Base-by-base conservation (phyloP, 2,113 vertebrate genomes). In the Dendrocopos noguchii region DNA sequence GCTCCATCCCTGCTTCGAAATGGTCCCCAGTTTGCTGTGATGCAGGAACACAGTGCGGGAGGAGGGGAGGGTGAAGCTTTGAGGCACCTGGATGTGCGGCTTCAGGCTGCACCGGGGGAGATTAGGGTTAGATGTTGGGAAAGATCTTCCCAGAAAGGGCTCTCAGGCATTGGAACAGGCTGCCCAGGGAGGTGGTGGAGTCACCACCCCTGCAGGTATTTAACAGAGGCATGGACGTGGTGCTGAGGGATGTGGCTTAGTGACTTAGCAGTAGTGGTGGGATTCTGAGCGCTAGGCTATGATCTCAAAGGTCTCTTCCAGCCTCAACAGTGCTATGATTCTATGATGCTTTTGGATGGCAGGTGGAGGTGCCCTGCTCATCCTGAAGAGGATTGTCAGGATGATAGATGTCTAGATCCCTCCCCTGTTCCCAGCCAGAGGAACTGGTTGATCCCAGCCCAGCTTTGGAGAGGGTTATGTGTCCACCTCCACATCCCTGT, bases 351-450 rank as follows among this genome's bases (percentile, higher is more conserved):
- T 53, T 81, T 42, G 6, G 80, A 29, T 50, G 56, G 82, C 33
- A 6, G 33, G 8, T 3, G 53, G 60, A 13, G 11, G 9, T 17
- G n/a, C 27, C 24, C 31, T 44, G 11, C 34, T 63, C 0, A 0
- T 8, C 22, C 18, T 3, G 3, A 52, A 18, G 28, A n/a, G 59
- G 67, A 1, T 3, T 14, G 5, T 36, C 2, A 13, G n/a, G 50
- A 0, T 60, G 24, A 20, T 9, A 44, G 5, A 63, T 52, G 12
- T n/a, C 47, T 7, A 1, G 12, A 25, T 67, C 31, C 39, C 20
- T 28, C 46, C 47, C 55, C 78, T 11, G 15, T 46, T 24, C 39
- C 70, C 0, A 4, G 36, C 10, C 27, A 42, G 5, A 16, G 33
- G 50, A 52, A 34, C 34, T 2, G 1, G 2, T 15, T 34, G 27